Base-by-base conservation (phyloP, 2,888 invertebrate genomes). In the Acheta domesticus region DNA sequence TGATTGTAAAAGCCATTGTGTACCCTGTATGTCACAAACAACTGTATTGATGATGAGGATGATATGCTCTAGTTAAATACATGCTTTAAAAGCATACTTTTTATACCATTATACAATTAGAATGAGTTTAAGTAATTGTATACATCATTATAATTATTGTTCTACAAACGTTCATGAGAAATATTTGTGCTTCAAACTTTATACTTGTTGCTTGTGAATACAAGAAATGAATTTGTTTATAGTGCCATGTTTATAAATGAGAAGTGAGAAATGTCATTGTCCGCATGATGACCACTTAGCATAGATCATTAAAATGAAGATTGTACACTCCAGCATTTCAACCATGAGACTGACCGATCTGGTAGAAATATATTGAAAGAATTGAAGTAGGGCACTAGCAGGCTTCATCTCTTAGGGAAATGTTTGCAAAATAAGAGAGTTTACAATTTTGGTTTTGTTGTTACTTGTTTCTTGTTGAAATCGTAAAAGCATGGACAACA, bases 291-390 rank as follows among this genome's bases (percentile, higher is more conserved):
- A 19, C n/a, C 62, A 62, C 16, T 62, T 62, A 62, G 62, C 14
- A n/a, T 62, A 62, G 62, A 62, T 14, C 62, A n/a, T 19, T 19
- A n/a, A 14, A 62, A 62, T n/a, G 14, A 62, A 62, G 14, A 62
- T 19, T 19, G n/a, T 62, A 62, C 62, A 62, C 62, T 62, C 62
- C 62, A 19, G 16, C 62, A 62, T 62, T 62, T 62, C 62, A 62
- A 62, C 62, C 62, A 62, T 62, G 62, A 62, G 62, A 62, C 62
- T 62, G 62, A 62, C 62, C 62, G n/a, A 62, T 62, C 62, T 62
- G 62, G 14, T 14, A n/a, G 62, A 62, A 5, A 62, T 14, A 62
- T 62, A 62, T 62, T 62, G n/a, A 62, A 11, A 62, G 14, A 19
- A 19, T n/a, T 62, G 62, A 62, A 62, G 8, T 62, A 36, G 36